Evolutionary conservation across 2,797 vertebrate genomes (phyloP).

Genomic region (Myotis daubentonii): DNA sequence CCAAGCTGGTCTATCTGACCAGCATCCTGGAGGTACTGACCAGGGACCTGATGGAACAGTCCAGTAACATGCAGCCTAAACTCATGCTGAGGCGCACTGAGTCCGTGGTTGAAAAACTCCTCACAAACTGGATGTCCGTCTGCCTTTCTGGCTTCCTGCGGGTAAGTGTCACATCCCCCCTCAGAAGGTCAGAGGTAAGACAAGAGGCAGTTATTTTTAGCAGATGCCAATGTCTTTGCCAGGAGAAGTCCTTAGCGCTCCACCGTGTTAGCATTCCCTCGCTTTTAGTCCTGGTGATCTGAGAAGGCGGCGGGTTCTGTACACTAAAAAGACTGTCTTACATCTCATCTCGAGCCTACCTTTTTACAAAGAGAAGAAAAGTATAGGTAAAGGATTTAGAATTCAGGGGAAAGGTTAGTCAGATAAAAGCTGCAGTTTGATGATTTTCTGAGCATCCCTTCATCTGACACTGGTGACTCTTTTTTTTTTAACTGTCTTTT

Average conservation of each 20-base stretch:
- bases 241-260: not conserved
- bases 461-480: not conserved
- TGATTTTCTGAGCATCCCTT: not conserved
- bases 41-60: constrained; percentile 92
- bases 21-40: constrained; percentile 93
- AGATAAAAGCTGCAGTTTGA: not conserved
- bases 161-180: constrained; percentile 84
- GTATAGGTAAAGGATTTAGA: not conserved
- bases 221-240: constrained; percentile 7
- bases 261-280: not conserved
- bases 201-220: constrained; percentile 33
- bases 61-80: constrained; percentile 93
- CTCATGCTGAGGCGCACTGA: constrained; percentile 94
- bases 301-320: not conserved
- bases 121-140: constrained; percentile 99
- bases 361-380: not conserved
- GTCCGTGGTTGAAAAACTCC: constrained; percentile 95
- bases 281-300: not conserved
- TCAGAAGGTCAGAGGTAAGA: not conserved
- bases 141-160: constrained; percentile 97
- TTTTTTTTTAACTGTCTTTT: not conserved
- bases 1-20: constrained; percentile 94
- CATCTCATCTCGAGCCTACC: not conserved
- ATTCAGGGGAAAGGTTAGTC: not conserved
- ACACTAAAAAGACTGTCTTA: not conserved